Evolutionary conservation across 1,140 invertebrate genomes (phyloP).

Genomic region (Pseudomyrmex dendroicus): DNA sequence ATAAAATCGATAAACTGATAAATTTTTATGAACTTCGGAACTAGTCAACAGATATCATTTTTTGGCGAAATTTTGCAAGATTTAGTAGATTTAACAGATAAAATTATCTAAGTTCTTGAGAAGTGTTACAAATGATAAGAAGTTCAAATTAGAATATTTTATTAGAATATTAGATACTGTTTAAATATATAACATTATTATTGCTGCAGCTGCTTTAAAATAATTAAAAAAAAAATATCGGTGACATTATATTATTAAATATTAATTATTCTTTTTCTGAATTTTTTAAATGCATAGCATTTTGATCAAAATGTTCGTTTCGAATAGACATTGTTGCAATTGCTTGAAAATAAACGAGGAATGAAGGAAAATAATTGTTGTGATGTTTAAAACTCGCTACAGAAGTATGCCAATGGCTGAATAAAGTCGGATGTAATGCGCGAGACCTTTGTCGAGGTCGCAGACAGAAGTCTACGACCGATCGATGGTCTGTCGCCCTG

Average conservation of each 20-base stretch:
- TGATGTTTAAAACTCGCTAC: not conserved
- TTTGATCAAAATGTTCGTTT: not conserved
- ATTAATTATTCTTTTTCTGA: no score
- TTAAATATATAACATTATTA: not conserved
- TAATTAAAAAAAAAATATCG: not conserved
- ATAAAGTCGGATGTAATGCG: not conserved
- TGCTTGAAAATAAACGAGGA: not conserved
- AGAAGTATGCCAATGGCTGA: conserved; percentile 3
- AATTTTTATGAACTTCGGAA: conserved; percentile 23
- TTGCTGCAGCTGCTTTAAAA: not conserved
- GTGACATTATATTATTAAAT: not conserved
- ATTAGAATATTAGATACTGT: not conserved
- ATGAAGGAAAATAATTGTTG: not conserved
- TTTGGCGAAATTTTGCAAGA: not conserved
- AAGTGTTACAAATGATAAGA: not conserved
- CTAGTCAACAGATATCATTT: not conserved
- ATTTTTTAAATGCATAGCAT: not conserved
- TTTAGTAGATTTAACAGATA: not conserved
- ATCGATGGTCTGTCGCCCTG: conserved; percentile 51
- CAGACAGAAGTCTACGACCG: conserved; percentile 34
- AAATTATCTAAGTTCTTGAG: not conserved
- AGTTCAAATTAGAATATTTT: not conserved
- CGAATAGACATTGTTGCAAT: not conserved
- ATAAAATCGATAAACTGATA: conserved; percentile 21
- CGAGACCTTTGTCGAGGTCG: conserved; percentile 29